These are phyloP conservation scores for Pseudochaenichthys georgianus DNA, from an alignment of 2,797 vertebrate species.

Conservation along the genomic window DNA sequence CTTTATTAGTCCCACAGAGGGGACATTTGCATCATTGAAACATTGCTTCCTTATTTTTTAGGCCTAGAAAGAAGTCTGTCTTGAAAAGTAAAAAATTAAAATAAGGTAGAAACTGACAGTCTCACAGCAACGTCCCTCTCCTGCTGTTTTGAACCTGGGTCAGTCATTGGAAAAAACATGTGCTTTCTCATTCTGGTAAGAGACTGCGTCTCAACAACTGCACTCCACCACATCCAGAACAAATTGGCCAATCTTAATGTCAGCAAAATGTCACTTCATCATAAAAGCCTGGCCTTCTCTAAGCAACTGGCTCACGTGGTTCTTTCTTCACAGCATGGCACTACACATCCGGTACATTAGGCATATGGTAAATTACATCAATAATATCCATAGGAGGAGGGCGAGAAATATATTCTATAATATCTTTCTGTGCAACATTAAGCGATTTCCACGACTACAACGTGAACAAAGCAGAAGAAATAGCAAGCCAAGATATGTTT, in stretches of 20 bases:
- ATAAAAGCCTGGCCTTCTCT: slow-evolving; percentile 84
- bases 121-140: slow-evolving; percentile 57
- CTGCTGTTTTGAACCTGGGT: slow-evolving; percentile 69
- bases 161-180: slow-evolving; percentile 67
- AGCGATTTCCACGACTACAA: slow-evolving; percentile 21
- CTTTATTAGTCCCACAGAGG: too few species aligned
- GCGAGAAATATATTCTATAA: slow-evolving; percentile 67
- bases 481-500: slow-evolving; percentile 19
- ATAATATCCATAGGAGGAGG: slow-evolving; percentile 78
- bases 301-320: slow-evolving; percentile 73
- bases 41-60: not conserved
- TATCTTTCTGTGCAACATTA: slow-evolving; percentile 32
- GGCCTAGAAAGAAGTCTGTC: slow-evolving; percentile 9
- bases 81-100: slow-evolving; percentile 35
- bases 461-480: slow-evolving; percentile 34
- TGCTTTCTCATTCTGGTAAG: slow-evolving; percentile 76
- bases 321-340: slow-evolving; percentile 83
- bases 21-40: not conserved
- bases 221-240: slow-evolving; percentile 83
- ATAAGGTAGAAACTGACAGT: slow-evolving; percentile 43
- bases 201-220: slow-evolving; percentile 79
- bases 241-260: slow-evolving; percentile 91
- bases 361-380: slow-evolving; percentile 79
- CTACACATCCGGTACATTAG: slow-evolving; percentile 85
- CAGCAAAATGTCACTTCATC: slow-evolving; percentile 89